phyloP scores from a whole-genome alignment of 2,113 vertebrate genomes.

The Rutilus rutilus region DNA sequence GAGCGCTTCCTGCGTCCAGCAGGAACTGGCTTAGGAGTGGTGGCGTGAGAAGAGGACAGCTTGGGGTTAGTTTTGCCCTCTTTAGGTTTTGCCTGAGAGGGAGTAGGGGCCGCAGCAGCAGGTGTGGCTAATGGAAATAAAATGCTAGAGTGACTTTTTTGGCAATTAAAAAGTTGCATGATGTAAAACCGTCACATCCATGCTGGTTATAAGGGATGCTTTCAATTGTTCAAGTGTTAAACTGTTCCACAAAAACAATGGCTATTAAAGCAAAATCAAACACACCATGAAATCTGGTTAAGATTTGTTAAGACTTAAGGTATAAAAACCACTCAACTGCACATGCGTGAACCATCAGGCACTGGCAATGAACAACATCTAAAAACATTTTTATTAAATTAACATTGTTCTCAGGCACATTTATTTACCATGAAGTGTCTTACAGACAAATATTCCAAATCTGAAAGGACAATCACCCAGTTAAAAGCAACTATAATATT shows the following conservation, averaged over 20 bases:
- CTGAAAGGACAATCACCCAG: background rate
- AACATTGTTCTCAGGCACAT: background rate
- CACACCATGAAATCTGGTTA: slow-evolving; percentile 8
- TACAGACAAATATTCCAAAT: background rate
- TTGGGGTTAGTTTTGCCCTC: slow-evolving; percentile 67
- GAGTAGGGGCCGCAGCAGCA: slow-evolving; percentile 77
- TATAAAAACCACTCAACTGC: background rate
- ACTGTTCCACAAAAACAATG: background rate
- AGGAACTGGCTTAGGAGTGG: slow-evolving; percentile 76
- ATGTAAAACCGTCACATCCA: slow-evolving; percentile 55
- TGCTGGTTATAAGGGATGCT: slow-evolving; percentile 66
- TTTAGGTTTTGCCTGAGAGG: slow-evolving; percentile 77
- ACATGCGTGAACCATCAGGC: background rate
- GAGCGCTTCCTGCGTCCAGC: slow-evolving; percentile 74
- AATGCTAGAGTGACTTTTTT: slow-evolving; percentile 54
- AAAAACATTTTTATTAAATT: background rate
- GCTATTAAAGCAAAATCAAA: background rate
- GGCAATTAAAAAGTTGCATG: slow-evolving; percentile 43
- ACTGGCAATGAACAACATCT: background rate
- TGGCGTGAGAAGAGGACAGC: slow-evolving; percentile 60
- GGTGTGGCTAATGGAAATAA: slow-evolving; percentile 74
- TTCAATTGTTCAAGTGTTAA: slow-evolving; percentile 36
- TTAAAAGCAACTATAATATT: background rate
- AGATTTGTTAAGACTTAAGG: background rate
- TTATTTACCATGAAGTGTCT: too few relatives aligned